Conservation (phyloP, 1,140 invertebrate species). For the Drosophila asahinai region DNA sequence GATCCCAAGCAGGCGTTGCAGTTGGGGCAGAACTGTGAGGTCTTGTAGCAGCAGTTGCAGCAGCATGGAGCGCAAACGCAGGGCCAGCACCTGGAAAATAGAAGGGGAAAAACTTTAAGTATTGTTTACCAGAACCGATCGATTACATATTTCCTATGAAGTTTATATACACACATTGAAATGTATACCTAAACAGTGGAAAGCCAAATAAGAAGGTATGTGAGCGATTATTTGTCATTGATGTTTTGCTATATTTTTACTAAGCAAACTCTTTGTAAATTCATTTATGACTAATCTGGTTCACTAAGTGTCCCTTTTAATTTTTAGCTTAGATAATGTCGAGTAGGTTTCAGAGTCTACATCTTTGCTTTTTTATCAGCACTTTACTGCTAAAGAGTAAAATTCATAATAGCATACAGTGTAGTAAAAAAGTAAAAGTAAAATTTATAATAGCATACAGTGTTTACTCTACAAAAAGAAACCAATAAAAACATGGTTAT, state of each 20-base stretch:
- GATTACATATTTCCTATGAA: background rate
- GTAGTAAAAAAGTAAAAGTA: no score
- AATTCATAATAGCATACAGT: no score
- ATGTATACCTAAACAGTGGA: no score
- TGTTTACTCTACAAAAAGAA: no score
- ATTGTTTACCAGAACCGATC: conserved; percentile 8
- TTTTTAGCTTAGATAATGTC: background rate
- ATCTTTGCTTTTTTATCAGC: background rate
- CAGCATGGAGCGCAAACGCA: conserved; percentile 89
- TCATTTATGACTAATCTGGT: background rate
- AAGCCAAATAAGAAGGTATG: no score
- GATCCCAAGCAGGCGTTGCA: conserved; percentile 87
- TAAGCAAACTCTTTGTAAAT: background rate
- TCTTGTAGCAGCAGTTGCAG: conserved; percentile 87
- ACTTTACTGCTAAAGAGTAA: background rate
- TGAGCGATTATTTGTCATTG: background rate
- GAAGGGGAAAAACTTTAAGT: background rate
- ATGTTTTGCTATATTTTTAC: background rate
- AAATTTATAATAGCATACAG: background rate
- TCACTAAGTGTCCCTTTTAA: background rate
- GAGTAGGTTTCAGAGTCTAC: background rate
- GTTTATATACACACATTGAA: no score
- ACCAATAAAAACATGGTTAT: background rate
- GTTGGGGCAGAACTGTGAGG: conserved; percentile 89
- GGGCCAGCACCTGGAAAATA: conserved; percentile 85